phyloP scores from a whole-genome alignment of 2,888 invertebrate species.

The Endotricha flammealis region DNA sequence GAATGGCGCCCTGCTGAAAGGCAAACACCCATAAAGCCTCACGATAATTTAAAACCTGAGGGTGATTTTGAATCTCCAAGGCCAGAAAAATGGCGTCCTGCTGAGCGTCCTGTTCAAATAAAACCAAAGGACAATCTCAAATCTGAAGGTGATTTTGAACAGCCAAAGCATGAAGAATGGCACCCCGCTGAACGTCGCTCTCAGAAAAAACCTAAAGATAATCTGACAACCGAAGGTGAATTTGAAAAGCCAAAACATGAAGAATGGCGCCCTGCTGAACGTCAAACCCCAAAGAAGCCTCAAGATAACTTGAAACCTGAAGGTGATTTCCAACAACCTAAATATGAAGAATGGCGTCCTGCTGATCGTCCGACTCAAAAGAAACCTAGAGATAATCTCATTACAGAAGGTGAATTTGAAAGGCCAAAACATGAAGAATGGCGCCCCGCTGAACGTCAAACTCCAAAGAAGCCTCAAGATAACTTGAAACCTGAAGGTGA shows the following conservation, averaged over 20 bases:
- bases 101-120: constrained; percentile 40
- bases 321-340: constrained; percentile 63
- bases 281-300: constrained; percentile 33
- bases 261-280: constrained; percentile 38
- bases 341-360: constrained; percentile 44
- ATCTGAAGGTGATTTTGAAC: constrained; percentile 76
- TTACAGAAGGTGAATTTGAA: constrained; percentile 78
- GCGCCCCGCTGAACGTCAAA: constrained; percentile 51
- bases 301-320: constrained; percentile 74
- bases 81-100: constrained; percentile 43
- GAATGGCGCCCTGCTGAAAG: constrained; percentile 51
- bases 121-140: constrained; percentile 68
- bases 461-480: constrained; percentile 60
- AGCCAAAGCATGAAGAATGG: constrained; percentile 40
- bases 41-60: constrained; percentile 70
- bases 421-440: constrained; percentile 53
- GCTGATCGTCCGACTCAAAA: constrained; percentile 50
- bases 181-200: constrained; percentile 42
- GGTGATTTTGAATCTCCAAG: constrained; percentile 74
- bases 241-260: constrained; percentile 38
- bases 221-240: constrained; percentile 65
- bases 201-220: constrained; percentile 55
- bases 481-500: constrained; percentile 77
- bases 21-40: constrained; percentile 43
- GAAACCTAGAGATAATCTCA: constrained; percentile 73